Evolutionary conservation across 2,888 invertebrate genomes (phyloP).

Genomic region (Patella depressa): DNA sequence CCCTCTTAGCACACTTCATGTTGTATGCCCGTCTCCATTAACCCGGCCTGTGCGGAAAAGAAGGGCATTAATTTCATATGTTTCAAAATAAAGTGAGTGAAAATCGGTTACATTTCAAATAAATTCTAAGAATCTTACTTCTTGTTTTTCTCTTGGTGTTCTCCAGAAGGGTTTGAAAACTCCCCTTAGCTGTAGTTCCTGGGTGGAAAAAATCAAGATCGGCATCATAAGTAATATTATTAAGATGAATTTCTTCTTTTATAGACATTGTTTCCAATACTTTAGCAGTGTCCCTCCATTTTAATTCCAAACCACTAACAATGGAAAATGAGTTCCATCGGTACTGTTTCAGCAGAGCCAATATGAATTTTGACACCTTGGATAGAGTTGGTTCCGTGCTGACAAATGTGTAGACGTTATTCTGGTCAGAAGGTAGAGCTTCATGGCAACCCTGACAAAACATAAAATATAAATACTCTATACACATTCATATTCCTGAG

Average conservation of each 20-base stretch:
- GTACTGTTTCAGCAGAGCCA: conserved; percentile 89
- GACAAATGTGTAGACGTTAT: conserved; percentile 79
- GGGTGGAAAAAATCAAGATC: conserved; percentile 73
- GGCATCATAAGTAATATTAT: conserved; percentile 77
- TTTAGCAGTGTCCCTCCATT: conserved; percentile 76
- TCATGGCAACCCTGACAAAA: conserved; percentile 89
- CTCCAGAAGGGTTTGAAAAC: conserved; percentile 77
- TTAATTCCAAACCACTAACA: conserved; percentile 49
- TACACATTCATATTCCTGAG: too few relatives aligned
- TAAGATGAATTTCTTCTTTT: conserved; percentile 81
- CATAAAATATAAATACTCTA: background rate
- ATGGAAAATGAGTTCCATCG: conserved; percentile 88
- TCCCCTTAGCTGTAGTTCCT: conserved; percentile 36
- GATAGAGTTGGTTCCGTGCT: conserved; percentile 93
- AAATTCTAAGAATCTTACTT: conserved; percentile 75
- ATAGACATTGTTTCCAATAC: conserved; percentile 83
- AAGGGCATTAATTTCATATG: too few relatives aligned
- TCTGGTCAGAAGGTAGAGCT: conserved; percentile 84
- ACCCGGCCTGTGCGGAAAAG: too few relatives aligned
- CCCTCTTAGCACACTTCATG: too few relatives aligned
- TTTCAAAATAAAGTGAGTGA: too few relatives aligned
- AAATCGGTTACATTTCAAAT: too few relatives aligned
- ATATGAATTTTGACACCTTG: conserved; percentile 86
- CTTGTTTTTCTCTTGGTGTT: conserved; percentile 83
- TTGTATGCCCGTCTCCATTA: too few relatives aligned